Percentiles rank a stretch among this genome's conserved stretches.
Conservation (phyloP, 2,797 vertebrate genomes). For the Pogoniulus pusillus region DNA sequence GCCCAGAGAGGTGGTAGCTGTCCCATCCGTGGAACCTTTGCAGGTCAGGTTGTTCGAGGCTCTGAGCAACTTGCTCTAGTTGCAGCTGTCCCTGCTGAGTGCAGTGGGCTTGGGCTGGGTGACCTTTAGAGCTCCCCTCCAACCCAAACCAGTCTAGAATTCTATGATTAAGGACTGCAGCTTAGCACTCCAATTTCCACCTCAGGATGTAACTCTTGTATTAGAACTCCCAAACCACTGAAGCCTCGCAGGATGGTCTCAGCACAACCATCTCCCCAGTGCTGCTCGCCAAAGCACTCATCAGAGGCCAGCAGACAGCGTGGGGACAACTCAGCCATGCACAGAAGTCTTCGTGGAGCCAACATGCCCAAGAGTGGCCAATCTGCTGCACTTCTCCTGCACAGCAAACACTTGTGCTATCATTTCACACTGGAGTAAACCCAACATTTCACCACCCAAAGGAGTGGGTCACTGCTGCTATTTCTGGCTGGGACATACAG, state of each 20-base stretch:
- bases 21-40: too few relatives aligned
- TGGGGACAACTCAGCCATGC: neutral
- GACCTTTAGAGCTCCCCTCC: too few relatives aligned
- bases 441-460: neutral
- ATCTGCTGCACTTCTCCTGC: neutral
- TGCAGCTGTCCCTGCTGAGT: too few relatives aligned
- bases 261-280: neutral
- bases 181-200: neutral
- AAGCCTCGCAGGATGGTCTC: neutral
- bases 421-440: neutral
- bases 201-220: neutral
- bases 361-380: neutral
- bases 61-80: too few relatives aligned
- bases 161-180: neutral
- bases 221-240: neutral
- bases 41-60: too few relatives aligned
- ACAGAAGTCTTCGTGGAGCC: neutral
- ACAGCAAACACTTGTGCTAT: accelerated
- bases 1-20: too few relatives aligned
- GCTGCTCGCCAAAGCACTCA: neutral
- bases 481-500: constrained; percentile 45
- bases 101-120: too few relatives aligned
- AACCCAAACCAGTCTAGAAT: too few relatives aligned
- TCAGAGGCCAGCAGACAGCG: neutral
- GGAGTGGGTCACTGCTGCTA: constrained; percentile 29